Base-by-base conservation (phyloP, 2,113 vertebrate species). In the Neoarius graeffei region DNA sequence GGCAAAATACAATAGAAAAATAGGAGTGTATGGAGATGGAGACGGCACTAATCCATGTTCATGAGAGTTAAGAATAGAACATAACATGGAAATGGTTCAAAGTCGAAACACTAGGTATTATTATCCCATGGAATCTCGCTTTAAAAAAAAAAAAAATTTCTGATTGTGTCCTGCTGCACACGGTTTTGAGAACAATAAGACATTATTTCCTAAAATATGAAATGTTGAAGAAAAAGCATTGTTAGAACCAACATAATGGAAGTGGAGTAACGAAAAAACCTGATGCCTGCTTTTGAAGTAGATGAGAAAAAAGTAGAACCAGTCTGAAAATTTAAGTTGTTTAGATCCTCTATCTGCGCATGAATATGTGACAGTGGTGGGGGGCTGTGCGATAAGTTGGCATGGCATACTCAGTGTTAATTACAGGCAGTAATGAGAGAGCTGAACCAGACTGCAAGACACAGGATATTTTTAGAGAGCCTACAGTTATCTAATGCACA, bases 351-450 rank as follows among this genome's bases (percentile, higher is more conserved):
- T 88, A 86, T 89, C 90, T 90, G 91, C 89, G 88, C 87, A 89
- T 91, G 93, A 91, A 66, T 88, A 73, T 81, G 88, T 89, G 85
- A 91, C 93, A 94, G 92, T 93, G 93, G 86, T 89, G 88, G 91
- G 91, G 86, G 89, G 88, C 89, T 88, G 88, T 81, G 89, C 91
- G 91, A 91, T 88, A 87, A 91, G 89, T 87, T 88, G 87, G 91
- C 91, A 93, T 90, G 89, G 90, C 89, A 90, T 90, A 88, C 92
- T 93, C 94, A 91, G 92, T 94, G 94, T 94, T 95, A 95, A 95
- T 95, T 95, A 95, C 91, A 92, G 88, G 59, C 88, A 90, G 93
- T 94, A 95, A 95, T 92, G 91, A 94, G 94, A 94, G 92, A 94
- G 90, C 92, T 91, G 90, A 93, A 93, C 89, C 89, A 92, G 93